Evolutionary conservation across 2,888 invertebrate genomes (phyloP).

Genomic region (Agelastica alni): DNA sequence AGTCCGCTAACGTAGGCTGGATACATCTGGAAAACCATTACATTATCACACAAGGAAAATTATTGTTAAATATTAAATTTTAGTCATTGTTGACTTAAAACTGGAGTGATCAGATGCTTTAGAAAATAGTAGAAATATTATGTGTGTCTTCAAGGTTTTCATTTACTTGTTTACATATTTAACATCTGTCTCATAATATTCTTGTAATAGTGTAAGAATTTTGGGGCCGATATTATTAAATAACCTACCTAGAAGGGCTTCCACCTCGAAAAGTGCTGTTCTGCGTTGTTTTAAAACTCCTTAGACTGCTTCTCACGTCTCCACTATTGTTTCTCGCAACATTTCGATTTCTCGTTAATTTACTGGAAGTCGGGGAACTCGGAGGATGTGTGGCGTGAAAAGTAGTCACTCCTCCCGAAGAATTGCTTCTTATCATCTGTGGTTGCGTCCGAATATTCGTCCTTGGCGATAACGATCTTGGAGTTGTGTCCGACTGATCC

Average conservation of each 20-base stretch:
- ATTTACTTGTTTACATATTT: no score
- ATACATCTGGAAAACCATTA: conserved; percentile 61
- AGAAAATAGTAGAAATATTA: no score
- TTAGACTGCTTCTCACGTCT: conserved; percentile 54
- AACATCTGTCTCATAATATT: no score
- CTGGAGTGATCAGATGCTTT: no score
- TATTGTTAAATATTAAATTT: no score
- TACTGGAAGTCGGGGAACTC: conserved; percentile 66
- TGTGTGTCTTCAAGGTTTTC: no score
- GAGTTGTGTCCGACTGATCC: conserved; percentile 54
- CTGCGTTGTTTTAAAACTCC: conserved; percentile 56
- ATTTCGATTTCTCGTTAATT: conserved; percentile 62
- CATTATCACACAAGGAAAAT: no score
- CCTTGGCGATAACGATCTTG: conserved; percentile 67
- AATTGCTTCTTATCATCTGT: conserved; percentile 89
- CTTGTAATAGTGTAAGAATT: no score
- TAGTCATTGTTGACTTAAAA: no score
- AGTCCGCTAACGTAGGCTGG: conserved; percentile 76
- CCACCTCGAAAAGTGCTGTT: conserved; percentile 55
- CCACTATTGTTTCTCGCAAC: conserved; percentile 51
- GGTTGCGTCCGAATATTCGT: conserved; percentile 69
- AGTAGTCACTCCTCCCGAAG: conserved; percentile 79
- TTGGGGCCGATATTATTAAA: no score
- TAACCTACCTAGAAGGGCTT: conserved; percentile 63
- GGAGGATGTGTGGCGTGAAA: conserved; percentile 61